Conservation (phyloP, 2,888 invertebrate species). For the Atrina japonica region DNA sequence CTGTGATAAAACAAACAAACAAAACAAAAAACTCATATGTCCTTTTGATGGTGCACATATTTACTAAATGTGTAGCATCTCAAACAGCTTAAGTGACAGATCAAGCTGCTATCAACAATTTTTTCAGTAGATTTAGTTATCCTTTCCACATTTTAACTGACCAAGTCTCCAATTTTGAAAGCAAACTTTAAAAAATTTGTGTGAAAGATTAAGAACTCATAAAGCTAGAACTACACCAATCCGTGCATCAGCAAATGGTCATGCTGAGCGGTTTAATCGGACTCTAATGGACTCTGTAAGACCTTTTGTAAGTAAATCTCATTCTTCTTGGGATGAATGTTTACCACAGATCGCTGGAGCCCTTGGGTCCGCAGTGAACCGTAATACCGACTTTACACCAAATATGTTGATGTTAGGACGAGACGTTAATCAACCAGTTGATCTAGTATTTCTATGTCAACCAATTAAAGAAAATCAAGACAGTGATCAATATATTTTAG, state of each 20-base stretch:
- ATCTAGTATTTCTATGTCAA: constrained; percentile 32
- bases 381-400: constrained; percentile 44
- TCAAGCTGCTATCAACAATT: constrained; percentile 34
- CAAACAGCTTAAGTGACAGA: constrained; percentile 39
- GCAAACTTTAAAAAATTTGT: constrained; percentile 38
- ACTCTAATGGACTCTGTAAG: constrained; percentile 36
- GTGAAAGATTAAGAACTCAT: constrained; percentile 29
- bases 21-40: constrained; percentile 10
- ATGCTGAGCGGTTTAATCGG: constrained; percentile 35
- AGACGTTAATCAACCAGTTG: constrained; percentile 36
- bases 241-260: constrained; percentile 41
- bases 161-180: constrained; percentile 41
- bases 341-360: constrained; percentile 34
- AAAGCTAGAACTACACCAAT: constrained; percentile 43
- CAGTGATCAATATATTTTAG: constrained; percentile 13
- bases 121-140: constrained; percentile 38
- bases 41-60: constrained; percentile 39
- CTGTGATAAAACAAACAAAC: not conserved
- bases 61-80: constrained; percentile 46
- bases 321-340: constrained; percentile 39
- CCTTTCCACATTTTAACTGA: constrained; percentile 40
- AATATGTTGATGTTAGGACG: constrained; percentile 47
- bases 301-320: constrained; percentile 34
- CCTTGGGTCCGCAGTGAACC: constrained; percentile 33
- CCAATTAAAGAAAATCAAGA: not conserved